Evolutionary conservation across 2,113 vertebrate genomes (phyloP).

Genomic region (Datnioides undecimradiatus): DNA sequence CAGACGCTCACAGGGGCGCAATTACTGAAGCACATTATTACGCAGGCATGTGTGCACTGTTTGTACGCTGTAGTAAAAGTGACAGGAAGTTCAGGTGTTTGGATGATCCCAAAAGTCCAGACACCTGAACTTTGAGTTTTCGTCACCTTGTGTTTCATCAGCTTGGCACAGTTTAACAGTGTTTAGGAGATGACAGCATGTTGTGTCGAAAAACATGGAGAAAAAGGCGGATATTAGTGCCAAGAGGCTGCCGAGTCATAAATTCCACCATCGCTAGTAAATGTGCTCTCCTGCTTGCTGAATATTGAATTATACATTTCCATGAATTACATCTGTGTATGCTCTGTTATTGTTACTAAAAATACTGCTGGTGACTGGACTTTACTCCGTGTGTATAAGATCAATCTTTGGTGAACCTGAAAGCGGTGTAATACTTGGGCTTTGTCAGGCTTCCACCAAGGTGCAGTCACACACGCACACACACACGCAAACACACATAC

Average conservation of each 20-base stretch:
- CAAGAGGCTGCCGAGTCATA: not conserved
- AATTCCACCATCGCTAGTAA: not conserved
- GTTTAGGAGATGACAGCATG: not conserved
- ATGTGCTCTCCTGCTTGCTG: not conserved
- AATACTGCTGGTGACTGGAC: not conserved
- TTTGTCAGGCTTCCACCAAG: not conserved
- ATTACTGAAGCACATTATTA: not conserved
- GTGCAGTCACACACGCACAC: slow-evolving; percentile 1
- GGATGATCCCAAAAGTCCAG: not conserved
- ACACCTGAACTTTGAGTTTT: not conserved
- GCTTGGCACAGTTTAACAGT: not conserved
- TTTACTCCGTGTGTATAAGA: not conserved
- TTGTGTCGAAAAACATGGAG: not conserved
- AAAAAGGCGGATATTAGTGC: not conserved
- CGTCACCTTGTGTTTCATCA: not conserved
- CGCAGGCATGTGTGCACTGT: not conserved
- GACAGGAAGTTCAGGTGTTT: not conserved
- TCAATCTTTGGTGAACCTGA: not conserved
- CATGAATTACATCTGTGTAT: not conserved
- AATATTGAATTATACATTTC: not conserved
- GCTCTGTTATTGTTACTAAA: not conserved
- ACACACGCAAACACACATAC: slow-evolving; percentile 28
- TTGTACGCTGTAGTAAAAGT: not conserved
- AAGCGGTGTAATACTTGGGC: slow-evolving; percentile 2
- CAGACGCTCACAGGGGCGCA: not conserved